Percentiles rank a stretch among this genome's conserved stretches.
Conservation (phyloP, 2,797 vertebrate genomes). For the Hipposideros larvatus region DNA sequence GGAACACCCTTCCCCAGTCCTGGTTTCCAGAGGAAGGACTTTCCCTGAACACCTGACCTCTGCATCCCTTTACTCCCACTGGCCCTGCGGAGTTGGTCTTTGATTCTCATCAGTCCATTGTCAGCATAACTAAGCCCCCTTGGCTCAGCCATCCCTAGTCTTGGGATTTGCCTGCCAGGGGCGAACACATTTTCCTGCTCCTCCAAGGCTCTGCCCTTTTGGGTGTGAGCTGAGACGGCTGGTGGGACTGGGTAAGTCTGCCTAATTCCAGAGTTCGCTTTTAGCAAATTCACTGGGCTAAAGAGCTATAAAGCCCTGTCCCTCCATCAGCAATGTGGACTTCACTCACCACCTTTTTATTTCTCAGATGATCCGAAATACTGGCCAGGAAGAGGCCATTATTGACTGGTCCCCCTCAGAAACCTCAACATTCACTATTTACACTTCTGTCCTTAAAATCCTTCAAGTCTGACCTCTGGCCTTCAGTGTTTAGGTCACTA, state of each 20-base stretch:
- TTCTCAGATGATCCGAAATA: not conserved
- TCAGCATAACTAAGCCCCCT: not conserved
- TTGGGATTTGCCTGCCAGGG: not conserved
- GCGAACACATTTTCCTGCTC: not conserved
- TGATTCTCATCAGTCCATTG: not conserved
- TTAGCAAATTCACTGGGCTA: not conserved
- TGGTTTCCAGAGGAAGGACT: not conserved
- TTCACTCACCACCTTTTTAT: not conserved
- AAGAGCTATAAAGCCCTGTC: not conserved
- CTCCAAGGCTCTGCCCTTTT: not conserved
- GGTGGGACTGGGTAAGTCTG: not conserved
- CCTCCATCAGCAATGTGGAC: not conserved
- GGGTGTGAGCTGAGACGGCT: too few species aligned
- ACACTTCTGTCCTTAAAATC: not conserved
- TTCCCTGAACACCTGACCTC: not conserved
- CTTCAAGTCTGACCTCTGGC: not conserved
- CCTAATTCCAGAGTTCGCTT: not conserved
- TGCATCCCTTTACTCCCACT: not conserved
- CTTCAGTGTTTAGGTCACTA: rapidly evolving
- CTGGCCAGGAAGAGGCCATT: not conserved
- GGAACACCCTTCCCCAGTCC: not conserved
- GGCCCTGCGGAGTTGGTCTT: not conserved
- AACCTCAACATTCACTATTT: not conserved
- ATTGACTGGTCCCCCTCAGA: not conserved
- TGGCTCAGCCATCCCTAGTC: too few species aligned